A percentile compares a stretch with the other conserved stretches of the same genome.
Evolutionary conservation across 2,113 vertebrate genomes (phyloP).

Genomic region (Tapirus terrestris): DNA sequence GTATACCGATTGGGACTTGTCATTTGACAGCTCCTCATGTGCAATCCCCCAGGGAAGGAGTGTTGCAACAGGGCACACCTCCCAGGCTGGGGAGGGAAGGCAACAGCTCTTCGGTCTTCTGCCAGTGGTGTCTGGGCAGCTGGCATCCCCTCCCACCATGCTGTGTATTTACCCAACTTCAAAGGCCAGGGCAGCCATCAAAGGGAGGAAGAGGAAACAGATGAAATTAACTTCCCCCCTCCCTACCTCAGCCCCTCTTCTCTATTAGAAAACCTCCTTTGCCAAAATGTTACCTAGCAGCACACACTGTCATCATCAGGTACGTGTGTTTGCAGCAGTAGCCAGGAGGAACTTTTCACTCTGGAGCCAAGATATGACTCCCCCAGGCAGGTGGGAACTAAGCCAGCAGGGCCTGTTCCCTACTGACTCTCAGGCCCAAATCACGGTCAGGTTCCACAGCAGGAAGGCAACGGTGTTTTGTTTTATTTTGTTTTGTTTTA

Average conservation of each 20-base stretch:
- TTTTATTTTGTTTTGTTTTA: neutral
- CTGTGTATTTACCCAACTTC: slow-evolving; percentile 78
- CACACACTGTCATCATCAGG: neutral
- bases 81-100: slow-evolving; percentile 66
- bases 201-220: slow-evolving; percentile 71
- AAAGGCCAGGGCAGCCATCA: slow-evolving; percentile 78
- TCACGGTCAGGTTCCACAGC: neutral
- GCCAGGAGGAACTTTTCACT: neutral
- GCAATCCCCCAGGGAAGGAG: slow-evolving; percentile 41
- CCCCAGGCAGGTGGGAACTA: neutral
- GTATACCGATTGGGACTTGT: neutral
- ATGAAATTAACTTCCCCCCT: slow-evolving; percentile 29
- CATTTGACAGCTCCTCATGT: slow-evolving; percentile 19
- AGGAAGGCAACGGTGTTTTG: neutral
- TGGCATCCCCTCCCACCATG: slow-evolving; percentile 78
- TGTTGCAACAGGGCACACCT: slow-evolving; percentile 50
- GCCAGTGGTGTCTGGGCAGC: slow-evolving; percentile 76
- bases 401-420: neutral
- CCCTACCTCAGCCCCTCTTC: neutral
- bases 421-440: neutral
- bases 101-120: slow-evolving; percentile 63
- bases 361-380: neutral
- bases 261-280: slow-evolving; percentile 31
- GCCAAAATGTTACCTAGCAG: slow-evolving; percentile 21
- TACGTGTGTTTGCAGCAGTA: neutral